Conservation (phyloP, 1,140 invertebrate species). For the Atta colombica region DNA sequence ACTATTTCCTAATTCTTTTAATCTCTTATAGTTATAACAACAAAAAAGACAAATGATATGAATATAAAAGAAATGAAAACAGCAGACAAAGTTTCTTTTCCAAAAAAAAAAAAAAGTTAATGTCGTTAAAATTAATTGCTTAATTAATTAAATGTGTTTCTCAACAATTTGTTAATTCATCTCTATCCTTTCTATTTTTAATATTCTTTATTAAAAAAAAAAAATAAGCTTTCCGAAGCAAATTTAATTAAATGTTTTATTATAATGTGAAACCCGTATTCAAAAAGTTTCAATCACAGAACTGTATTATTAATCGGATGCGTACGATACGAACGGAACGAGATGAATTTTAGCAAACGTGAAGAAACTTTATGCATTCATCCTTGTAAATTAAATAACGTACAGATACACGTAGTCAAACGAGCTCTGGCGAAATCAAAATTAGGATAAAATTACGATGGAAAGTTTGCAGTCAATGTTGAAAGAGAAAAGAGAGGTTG, state of each 20-base stretch:
- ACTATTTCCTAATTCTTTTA: background rate
- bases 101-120: background rate
- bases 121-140: conserved; percentile 16
- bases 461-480: conserved; percentile 28
- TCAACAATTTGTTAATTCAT: background rate
- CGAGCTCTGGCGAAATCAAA: conserved; percentile 27
- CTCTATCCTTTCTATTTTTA: background rate
- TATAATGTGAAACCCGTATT: conserved; percentile 12
- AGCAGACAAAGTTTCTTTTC: background rate
- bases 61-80: background rate
- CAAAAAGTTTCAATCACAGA: conserved; percentile 45
- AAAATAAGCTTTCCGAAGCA: background rate
- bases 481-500: background rate
- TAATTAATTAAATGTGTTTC: conserved; percentile 10
- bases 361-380: conserved; percentile 40
- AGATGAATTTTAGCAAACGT: conserved; percentile 47
- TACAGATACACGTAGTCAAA: conserved; percentile 12
- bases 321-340: background rate
- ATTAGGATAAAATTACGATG: conserved; percentile 6
- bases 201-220: conserved; percentile 25
- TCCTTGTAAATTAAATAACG: conserved; percentile 56
- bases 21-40: background rate
- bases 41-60: background rate
- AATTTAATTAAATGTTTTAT: conserved; percentile 53
- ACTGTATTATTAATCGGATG: conserved; percentile 24